Base-by-base conservation (phyloP, 2,797 vertebrate genomes). In the Eleutherodactylus coqui region DNA sequence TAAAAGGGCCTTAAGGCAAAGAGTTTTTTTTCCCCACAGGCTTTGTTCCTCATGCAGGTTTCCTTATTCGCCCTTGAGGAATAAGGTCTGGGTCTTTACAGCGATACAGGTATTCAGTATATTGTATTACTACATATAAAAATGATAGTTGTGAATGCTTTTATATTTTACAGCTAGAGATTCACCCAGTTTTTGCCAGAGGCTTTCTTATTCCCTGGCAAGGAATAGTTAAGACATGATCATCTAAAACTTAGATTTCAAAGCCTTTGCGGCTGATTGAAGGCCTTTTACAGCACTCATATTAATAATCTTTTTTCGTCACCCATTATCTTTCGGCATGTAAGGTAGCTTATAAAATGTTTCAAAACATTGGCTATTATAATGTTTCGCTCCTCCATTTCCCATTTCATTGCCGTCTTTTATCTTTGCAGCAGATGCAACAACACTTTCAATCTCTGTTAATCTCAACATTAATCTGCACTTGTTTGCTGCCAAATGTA, bases 281-380 rank as follows among this genome's bases (percentile, higher is more conserved):
- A 75, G 80, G 41, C 60, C 47, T 83, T 87, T 87, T 83, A 87
- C 51, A 87, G 64, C 75, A 72, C 58, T 45, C 45, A 4, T 60
- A 58, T 69, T 87, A 79, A 83, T 79, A 87, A 83, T 83, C 75
- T 77, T 72, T 47, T 83, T 78, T 83, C 81, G 83, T 79, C 85
- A 82, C 73, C 80, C 85, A 82, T 86, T 86, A 87, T 87, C 81
- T 73, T 49, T 41, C 64, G 62, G 75, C 85, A 87, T 87, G 85
- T 83, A 73, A 83, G 47, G 41, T 77, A 76, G 73, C 85, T 83
- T 87, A 87, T 87, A 87, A 87, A 87, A 87, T 83, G 49, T 78
- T 83, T 72, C 62, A 87, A 87, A 87, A 72, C 81, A 83, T 79
- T 79, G 81, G 62, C 80, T 87, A 83, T 83, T 79, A 87, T 87